phyloP scores from a whole-genome alignment of 2,888 invertebrate species.

The Tolmerus cingulatus region DNA sequence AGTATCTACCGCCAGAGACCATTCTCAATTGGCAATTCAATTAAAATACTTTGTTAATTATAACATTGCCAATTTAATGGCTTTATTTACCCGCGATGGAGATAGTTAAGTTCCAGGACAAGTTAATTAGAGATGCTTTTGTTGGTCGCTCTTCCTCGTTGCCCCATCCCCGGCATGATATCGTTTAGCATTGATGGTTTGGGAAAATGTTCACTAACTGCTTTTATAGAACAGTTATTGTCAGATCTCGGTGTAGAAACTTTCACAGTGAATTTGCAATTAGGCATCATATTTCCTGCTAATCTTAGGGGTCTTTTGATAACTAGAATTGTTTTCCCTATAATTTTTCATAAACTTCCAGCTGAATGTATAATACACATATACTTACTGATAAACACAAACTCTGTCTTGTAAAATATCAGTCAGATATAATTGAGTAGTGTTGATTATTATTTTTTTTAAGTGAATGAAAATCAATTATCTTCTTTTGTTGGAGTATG shows the following conservation, averaged over 20 bases:
- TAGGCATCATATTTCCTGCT: background rate
- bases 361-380: too few relatives aligned
- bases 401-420: too few relatives aligned
- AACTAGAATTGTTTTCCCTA: background rate
- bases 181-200: background rate
- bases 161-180: background rate
- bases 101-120: conserved; percentile 2
- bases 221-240: background rate
- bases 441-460: too few relatives aligned
- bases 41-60: conserved; percentile 53
- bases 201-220: background rate
- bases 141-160: background rate
- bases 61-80: conserved; percentile 52
- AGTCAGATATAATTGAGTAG: too few relatives aligned
- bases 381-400: too few relatives aligned
- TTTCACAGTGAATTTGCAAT: background rate
- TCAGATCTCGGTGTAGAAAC: background rate
- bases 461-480: too few relatives aligned
- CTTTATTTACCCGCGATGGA: conserved; percentile 40
- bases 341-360: too few relatives aligned
- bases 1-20: conserved; percentile 35
- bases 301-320: background rate
- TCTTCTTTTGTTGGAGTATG: too few relatives aligned
- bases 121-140: conserved; percentile 26
- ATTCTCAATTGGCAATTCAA: conserved; percentile 50